Base-by-base conservation (phyloP, 2,113 vertebrate species). In the Phyllopteryx taeniolatus region DNA sequence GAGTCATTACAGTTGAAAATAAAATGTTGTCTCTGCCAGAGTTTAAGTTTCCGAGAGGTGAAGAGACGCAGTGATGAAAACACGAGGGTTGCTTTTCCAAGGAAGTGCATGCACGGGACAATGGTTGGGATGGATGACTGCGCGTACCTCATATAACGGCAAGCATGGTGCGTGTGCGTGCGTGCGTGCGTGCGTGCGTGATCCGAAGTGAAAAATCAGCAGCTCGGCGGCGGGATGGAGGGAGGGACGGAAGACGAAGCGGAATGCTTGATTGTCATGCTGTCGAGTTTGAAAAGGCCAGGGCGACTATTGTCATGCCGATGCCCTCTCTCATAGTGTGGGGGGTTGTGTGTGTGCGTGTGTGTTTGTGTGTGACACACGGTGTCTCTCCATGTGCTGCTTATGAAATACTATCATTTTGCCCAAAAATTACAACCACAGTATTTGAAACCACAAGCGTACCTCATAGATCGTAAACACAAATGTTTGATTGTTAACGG, bases 281-380 rank as follows among this genome's bases (percentile, higher is more conserved):
- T 88, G 81, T 82, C 75, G 71, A 71, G 84, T 86, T 78, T 88
- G 89, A 91, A 91, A 88, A 87, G 88, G 83, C 85, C 83, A 85
- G 83, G 89, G 87, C 81, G 67, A 81, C 82, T 78, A 88, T 93
- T 93, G 93, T 93, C 80, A 93, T 93, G 91, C 89, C 70, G 80
- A 88, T 74, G 54, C 49, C 2, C 67, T 53, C 33, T 64, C 72
- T 75, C 71, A 71, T 67, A 67, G 84, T 44, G 78, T 79, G 82
- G 88, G 87, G 86, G 68, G 76, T 71, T 67, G 56, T 75, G 64
- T 49, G 71, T 67, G 44, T 39, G 81, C 62, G 70, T 60, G 76
- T 74, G 39, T 70, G 69, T 72, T 70, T 79, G n/a, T 4, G 44
- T 19, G 64, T 8, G 59, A 60, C 43, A 68, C 79, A 83, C 79